Evolutionary conservation across 1,140 invertebrate species (phyloP), one percentile per base, ranked within the genome.

Genomic region (Mactra quadrangularis): DNA sequence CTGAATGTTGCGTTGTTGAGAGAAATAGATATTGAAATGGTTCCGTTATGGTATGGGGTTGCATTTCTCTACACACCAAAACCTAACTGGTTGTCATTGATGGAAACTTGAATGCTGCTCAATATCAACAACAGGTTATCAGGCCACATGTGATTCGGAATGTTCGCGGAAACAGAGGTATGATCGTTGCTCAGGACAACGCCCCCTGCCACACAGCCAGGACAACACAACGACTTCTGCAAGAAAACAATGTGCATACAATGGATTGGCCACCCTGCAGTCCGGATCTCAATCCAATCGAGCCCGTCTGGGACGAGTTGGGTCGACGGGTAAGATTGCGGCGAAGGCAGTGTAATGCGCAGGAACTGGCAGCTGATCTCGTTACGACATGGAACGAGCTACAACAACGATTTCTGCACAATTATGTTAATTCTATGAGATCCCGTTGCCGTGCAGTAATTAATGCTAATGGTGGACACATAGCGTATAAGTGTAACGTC

Each of bases 1-100:
- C n/a, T n/a, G n/a, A n/a, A n/a, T 17, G 62, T 45, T 76, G 72
- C 62, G 9, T 76, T 29, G 25, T 62, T 25, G 35, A 76, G 41
- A 22, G 9, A 22, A 57, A 62, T 29, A 33, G 29, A 13, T 62
- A 45, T 11, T 55, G 15, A 6, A 35, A 57, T 38, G 38, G 55
- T n/a, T 76, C 57, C 7, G 29, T 76, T 31, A 76, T 76, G 35
- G 15, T 62, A 15, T 76, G 33, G 53, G 57, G 38, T 15, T 55
- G 55, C 17, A 50, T 76, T 62, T 76, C 55, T n/a, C 17, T 76
- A 57, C 55, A 76, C 41, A 76, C 55, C 6, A 76, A 76, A 45
- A 76, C 57, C 9, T 17, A 11, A n/a, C n/a, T n/a, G n/a, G n/a
- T n/a, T n/a, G n/a, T n/a, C n/a, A n/a, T n/a, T n/a, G n/a, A n/a